Evolutionary conservation across 2,797 vertebrate species (phyloP).

Genomic region (Labroides dimidiatus): DNA sequence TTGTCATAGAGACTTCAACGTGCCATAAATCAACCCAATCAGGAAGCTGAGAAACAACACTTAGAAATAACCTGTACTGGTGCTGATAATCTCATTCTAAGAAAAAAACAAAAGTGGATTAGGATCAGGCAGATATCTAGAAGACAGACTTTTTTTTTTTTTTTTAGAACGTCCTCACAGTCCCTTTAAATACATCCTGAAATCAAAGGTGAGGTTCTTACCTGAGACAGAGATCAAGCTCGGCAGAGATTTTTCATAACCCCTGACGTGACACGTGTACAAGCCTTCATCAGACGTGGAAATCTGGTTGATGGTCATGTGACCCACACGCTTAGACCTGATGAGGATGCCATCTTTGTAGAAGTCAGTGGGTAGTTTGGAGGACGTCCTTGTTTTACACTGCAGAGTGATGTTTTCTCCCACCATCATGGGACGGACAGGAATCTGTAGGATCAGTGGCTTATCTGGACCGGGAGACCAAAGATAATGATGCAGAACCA

Average conservation of each 20-base stretch:
- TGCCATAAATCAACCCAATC: too few relatives aligned
- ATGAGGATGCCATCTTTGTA: background rate
- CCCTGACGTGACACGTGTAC: slow-evolving; percentile 1
- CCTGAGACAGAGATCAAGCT: slow-evolving; percentile 35
- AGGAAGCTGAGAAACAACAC: too few relatives aligned
- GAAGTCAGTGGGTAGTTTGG: background rate
- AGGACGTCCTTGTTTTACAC: background rate
- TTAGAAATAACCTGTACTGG: too few relatives aligned
- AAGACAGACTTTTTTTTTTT: too few relatives aligned
- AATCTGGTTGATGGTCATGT: slow-evolving; percentile 7
- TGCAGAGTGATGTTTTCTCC: slow-evolving; percentile 7
- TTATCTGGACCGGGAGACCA: background rate
- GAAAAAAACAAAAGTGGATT: too few relatives aligned
- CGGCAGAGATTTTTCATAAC: background rate
- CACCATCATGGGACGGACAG: background rate
- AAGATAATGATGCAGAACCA: too few relatives aligned
- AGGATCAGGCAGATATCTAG: too few relatives aligned
- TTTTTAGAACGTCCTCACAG: too few relatives aligned
- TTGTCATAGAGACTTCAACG: too few relatives aligned
- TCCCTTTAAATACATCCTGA: too few relatives aligned
- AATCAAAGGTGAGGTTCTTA: background rate
- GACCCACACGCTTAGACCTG: rapidly evolving
- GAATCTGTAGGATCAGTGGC: slow-evolving; percentile 2
- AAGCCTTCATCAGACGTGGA: slow-evolving; percentile 12
- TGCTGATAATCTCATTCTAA: too few relatives aligned